Conservation (phyloP, 2,797 vertebrate species). For the Glossophaga mutica region DNA sequence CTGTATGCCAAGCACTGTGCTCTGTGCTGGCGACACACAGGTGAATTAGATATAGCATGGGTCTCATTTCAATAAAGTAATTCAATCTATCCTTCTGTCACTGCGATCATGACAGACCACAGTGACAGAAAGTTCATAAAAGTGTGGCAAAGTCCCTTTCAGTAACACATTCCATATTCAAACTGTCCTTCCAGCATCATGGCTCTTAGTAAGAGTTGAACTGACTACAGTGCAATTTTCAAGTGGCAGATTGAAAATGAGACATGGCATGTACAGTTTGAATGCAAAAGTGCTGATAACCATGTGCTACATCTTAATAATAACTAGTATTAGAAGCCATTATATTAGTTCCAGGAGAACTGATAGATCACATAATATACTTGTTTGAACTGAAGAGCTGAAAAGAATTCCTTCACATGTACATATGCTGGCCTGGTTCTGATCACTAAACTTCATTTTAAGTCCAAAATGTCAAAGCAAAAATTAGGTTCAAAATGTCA, state of each 20-base stretch:
- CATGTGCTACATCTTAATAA: constrained; percentile 22
- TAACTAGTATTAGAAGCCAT: not conserved
- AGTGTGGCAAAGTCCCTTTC: not conserved
- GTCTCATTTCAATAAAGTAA: not conserved
- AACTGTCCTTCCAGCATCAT: not conserved
- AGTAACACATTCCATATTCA: not conserved
- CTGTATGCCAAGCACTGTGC: not conserved
- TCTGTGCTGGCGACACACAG: not conserved
- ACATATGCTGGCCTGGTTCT: not conserved
- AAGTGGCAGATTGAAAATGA: constrained; percentile 2
- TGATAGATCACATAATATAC: not conserved
- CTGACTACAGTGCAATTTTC: not conserved
- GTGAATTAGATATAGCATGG: not conserved
- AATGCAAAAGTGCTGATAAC: not conserved
- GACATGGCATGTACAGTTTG: not conserved
- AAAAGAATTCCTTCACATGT: not conserved
- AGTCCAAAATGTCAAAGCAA: not conserved
- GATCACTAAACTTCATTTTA: not conserved
- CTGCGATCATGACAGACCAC: not conserved
- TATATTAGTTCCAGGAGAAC: not conserved
- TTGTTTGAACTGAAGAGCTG: not conserved
- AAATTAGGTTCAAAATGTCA: not conserved
- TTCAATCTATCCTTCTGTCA: not conserved
- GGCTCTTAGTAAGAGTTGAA: not conserved
- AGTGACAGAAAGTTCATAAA: not conserved